These are phyloP conservation scores for Pristionchus fissidentatus DNA, from an alignment of 2,888 invertebrate genomes.

Conservation along the genomic window DNA sequence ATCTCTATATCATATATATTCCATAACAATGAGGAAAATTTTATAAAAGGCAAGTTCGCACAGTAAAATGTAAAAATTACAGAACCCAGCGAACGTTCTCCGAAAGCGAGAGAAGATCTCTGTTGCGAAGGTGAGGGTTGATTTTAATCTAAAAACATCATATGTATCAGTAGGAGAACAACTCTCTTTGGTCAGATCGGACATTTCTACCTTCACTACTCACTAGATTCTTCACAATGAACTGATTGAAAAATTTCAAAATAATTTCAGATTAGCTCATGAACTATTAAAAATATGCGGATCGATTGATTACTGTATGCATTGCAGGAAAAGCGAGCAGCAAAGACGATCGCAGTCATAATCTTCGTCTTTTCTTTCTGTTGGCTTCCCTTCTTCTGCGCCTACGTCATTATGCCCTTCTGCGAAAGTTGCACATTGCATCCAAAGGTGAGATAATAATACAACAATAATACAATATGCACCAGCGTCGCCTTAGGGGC, in stretches of 20 bases:
- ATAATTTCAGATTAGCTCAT: background rate
- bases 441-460: conserved; percentile 67
- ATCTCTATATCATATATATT: background rate
- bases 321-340: conserved; percentile 74
- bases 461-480: background rate
- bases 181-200: no score
- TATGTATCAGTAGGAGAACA: no score
- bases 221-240: no score
- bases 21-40: background rate
- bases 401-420: conserved; percentile 76
- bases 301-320: background rate
- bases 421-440: conserved; percentile 73
- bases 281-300: background rate
- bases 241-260: no score
- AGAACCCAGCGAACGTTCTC: conserved; percentile 71
- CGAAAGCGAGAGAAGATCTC: conserved; percentile 74
- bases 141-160: background rate
- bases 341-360: conserved; percentile 76
- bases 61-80: conserved; percentile 41
- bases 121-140: conserved; percentile 67
- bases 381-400: conserved; percentile 75
- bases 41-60: background rate
- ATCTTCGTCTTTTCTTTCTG: conserved; percentile 76
- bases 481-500: no score
- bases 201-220: no score